A percentile compares a stretch with the other conserved stretches of the same genome.
Evolutionary conservation across 2,797 vertebrate species (phyloP).

Genomic region (Falco berigora): DNA sequence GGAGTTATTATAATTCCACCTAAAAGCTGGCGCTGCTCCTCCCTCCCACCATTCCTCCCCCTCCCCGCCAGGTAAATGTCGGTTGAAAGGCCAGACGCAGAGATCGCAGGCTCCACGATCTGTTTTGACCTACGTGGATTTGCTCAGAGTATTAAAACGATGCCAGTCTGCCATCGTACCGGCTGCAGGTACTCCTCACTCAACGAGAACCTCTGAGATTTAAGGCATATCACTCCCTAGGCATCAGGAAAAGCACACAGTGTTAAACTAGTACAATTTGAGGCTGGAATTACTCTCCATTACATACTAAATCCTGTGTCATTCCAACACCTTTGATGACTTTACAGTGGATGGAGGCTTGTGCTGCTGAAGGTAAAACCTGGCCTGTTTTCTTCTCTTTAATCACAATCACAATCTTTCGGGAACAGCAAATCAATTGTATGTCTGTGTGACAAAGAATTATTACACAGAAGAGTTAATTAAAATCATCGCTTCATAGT

Average conservation of each 20-base stretch:
- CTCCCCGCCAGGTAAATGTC: not conserved
- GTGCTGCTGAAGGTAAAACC: not conserved
- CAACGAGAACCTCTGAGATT: not conserved
- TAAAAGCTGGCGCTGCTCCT: not conserved
- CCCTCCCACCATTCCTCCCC: not conserved
- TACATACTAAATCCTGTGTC: not conserved
- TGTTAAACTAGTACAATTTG: not conserved
- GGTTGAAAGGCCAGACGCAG: not conserved
- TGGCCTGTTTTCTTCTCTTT: not conserved
- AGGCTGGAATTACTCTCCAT: not conserved
- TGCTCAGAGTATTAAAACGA: not conserved
- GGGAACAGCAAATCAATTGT: constrained; percentile 8
- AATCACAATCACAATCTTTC: not conserved
- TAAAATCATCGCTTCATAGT: not conserved
- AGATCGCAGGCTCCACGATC: not conserved
- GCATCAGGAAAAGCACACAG: not conserved
- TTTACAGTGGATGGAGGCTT: not conserved
- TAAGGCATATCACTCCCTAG: not conserved
- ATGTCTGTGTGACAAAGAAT: not conserved
- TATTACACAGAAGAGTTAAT: not conserved
- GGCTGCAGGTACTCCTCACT: not conserved
- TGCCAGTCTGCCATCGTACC: not conserved
- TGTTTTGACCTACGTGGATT: not conserved
- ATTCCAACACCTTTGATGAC: not conserved
- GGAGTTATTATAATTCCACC: not conserved